Conservation (phyloP, 2,113 vertebrate species). For the Egretta garzetta region DNA sequence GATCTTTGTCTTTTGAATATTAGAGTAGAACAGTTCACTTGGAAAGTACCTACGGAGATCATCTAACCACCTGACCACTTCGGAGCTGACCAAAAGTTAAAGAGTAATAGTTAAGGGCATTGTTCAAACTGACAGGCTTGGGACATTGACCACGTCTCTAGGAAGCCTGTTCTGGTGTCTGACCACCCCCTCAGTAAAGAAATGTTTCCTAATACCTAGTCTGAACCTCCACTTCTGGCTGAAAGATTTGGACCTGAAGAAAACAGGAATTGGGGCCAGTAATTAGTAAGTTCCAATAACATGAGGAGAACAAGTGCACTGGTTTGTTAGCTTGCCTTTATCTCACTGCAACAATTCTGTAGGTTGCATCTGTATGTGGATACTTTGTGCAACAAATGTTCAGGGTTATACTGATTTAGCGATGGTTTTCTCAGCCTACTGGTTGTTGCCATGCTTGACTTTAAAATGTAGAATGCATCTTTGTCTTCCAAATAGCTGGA, state of each 20-base stretch:
- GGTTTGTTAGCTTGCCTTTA: neutral
- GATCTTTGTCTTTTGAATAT: neutral
- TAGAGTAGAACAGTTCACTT: neutral
- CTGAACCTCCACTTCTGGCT: neutral
- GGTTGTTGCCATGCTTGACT: rapidly evolving
- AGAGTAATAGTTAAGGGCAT: neutral
- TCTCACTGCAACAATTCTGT: neutral
- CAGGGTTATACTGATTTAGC: too few relatives aligned
- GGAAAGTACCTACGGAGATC: neutral
- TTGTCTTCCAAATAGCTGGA: neutral
- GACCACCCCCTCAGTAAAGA: neutral
- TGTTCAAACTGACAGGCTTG: neutral
- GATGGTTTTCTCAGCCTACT: neutral
- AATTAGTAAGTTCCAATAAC: neutral
- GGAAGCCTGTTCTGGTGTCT: neutral
- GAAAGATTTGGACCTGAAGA: neutral
- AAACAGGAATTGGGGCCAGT: too few relatives aligned
- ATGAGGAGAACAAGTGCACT: neutral
- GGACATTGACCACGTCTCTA: neutral
- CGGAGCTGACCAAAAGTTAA: neutral
- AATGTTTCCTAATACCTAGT: neutral
- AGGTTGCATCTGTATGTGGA: neutral
- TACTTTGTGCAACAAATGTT: rapidly evolving
- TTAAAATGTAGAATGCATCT: neutral
- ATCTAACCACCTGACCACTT: neutral